phyloP scores from a whole-genome alignment of 1,140 invertebrate genomes.

The Cherax quadricarinatus region DNA sequence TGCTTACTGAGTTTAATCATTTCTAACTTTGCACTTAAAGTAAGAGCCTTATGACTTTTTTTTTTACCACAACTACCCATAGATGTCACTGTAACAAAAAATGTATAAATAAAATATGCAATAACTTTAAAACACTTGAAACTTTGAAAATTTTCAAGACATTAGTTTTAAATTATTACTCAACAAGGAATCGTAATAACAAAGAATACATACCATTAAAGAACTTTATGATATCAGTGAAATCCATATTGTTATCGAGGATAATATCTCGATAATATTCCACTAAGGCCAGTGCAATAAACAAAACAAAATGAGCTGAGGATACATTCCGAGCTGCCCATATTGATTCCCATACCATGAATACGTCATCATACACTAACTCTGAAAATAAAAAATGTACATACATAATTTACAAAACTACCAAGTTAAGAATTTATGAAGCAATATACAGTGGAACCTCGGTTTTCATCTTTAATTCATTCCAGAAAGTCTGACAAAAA shows the following conservation, averaged over 20 bases:
- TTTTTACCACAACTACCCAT: too few relatives aligned
- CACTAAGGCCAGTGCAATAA: conserved; percentile 93
- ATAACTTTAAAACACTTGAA: not conserved
- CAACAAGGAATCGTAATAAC: too few relatives aligned
- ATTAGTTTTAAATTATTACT: not conserved
- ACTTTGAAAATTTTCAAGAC: not conserved
- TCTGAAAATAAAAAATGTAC: conserved; percentile 78
- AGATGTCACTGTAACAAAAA: too few relatives aligned
- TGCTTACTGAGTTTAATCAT: too few relatives aligned
- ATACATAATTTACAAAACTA: too few relatives aligned
- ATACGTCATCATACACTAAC: conserved; percentile 93
- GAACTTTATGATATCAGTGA: conserved; percentile 98
- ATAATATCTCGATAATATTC: conserved; percentile 96
- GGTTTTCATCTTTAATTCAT: too few relatives aligned
- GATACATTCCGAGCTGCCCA: conserved; percentile 94
- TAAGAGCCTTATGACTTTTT: too few relatives aligned
- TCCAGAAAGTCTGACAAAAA: too few relatives aligned
- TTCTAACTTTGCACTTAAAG: too few relatives aligned
- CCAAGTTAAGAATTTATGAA: too few relatives aligned
- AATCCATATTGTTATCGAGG: conserved; percentile 96
- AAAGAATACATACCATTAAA: conserved; percentile 83
- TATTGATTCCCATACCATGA: conserved; percentile 95
- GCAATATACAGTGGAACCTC: too few relatives aligned
- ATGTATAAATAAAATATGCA: too few relatives aligned
- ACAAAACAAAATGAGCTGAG: conserved; percentile 93